Percentiles rank a stretch among this genome's conserved stretches.
These are phyloP conservation scores for Planiliza haematocheilus DNA, from an alignment of 2,113 vertebrate genomes.

Conservation along the genomic window DNA sequence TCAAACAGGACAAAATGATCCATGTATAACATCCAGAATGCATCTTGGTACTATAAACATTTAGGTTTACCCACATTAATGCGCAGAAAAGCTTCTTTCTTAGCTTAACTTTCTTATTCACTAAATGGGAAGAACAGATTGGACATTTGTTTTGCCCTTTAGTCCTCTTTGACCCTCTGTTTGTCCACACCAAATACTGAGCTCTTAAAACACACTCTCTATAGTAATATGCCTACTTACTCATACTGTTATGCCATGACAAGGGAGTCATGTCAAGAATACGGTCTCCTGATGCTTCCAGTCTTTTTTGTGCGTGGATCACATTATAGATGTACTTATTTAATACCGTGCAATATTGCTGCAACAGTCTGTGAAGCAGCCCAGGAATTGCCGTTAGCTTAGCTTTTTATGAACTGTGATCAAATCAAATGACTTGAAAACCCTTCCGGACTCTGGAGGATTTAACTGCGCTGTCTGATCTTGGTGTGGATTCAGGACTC, in stretches of 20 bases:
- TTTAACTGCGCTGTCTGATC: not conserved
- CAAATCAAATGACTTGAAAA: not conserved
- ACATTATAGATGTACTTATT: not conserved
- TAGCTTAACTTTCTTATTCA: too few species aligned
- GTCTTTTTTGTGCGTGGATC: not conserved
- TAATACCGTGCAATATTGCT: not conserved
- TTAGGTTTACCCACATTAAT: not conserved
- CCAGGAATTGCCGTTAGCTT: not conserved
- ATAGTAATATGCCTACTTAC: not conserved
- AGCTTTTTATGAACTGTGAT: constrained; percentile 3
- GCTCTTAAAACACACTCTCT: not conserved
- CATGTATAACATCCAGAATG: not conserved
- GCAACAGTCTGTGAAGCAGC: not conserved
- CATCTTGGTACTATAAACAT: not conserved
- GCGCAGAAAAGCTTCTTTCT: not conserved
- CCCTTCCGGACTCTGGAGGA: not conserved
- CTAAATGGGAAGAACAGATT: too few species aligned
- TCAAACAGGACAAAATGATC: too few species aligned
- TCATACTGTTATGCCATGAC: not conserved
- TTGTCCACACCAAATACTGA: not conserved
- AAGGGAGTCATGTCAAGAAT: constrained; percentile 7
- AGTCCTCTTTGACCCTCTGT: not conserved
- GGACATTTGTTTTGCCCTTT: constrained; percentile 1
- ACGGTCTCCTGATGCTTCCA: constrained; percentile 17
- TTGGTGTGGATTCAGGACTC: not conserved